phyloP scores from a whole-genome alignment of 2,113 vertebrate species.

The Spheniscus mendiculus region DNA sequence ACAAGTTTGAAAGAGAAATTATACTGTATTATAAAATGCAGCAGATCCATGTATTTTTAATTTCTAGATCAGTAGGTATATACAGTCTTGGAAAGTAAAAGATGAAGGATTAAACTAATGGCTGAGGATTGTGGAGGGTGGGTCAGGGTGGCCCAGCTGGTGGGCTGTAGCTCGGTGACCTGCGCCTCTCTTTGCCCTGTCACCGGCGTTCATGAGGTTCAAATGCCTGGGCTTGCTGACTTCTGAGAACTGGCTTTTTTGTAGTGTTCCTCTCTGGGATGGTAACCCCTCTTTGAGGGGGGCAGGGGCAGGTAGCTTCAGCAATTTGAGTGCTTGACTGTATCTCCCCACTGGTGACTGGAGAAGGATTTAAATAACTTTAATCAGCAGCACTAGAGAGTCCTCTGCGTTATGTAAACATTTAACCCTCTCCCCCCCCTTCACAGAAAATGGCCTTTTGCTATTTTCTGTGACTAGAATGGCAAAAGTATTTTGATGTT shows the following conservation, averaged over 20 bases:
- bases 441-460: not conserved
- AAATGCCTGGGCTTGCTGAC: not conserved
- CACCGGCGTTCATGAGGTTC: accelerated
- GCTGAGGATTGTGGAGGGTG: not conserved
- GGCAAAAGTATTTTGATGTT: not conserved
- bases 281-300: not conserved
- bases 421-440: not conserved
- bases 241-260: not conserved
- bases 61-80: not conserved
- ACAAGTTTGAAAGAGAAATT: not conserved
- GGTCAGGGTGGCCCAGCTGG: accelerated
- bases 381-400: not conserved
- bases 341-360: not conserved
- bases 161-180: not conserved
- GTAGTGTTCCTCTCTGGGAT: not conserved
- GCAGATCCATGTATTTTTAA: too few relatives aligned
- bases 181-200: not conserved
- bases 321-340: not conserved
- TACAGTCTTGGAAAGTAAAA: not conserved
- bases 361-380: not conserved
- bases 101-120: not conserved
- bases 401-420: not conserved
- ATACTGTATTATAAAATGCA: not conserved
- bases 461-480: not conserved
- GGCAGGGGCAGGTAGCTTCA: not conserved